phyloP scores from a whole-genome alignment of 2,888 invertebrate species.

The Mallateleia sp. region DNA sequence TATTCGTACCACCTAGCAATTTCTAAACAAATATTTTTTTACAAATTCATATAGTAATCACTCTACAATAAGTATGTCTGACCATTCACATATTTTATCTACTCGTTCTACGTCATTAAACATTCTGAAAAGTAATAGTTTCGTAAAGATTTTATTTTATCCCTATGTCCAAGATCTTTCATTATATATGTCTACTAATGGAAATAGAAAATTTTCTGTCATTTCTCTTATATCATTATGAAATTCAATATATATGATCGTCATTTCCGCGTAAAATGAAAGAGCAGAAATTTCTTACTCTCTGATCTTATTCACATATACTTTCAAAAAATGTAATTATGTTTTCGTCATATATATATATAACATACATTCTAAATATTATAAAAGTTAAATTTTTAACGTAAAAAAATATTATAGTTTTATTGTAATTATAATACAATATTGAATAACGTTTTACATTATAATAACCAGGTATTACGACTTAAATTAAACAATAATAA shows the following conservation, averaged over 20 bases:
- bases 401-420: no score
- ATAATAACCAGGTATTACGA: no score
- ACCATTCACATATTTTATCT: conserved; percentile 1
- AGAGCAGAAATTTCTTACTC: no score
- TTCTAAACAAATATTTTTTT: neutral
- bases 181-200: neutral
- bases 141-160: neutral
- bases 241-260: neutral
- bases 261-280: neutral
- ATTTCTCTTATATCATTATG: neutral
- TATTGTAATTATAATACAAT: no score
- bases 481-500: no score
- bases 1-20: neutral
- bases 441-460: no score
- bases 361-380: no score
- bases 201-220: neutral
- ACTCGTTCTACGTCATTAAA: neutral
- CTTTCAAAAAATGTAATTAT: no score
- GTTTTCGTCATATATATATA: no score
- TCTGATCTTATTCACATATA: no score
- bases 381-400: no score
- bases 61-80: neutral
- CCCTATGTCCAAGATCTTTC: neutral
- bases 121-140: neutral
- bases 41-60: neutral